Percentiles rank a stretch among this genome's conserved stretches.
These are phyloP conservation scores for Gallinago jamesoni DNA, from an alignment of 2,113 vertebrate species.

Conservation along the genomic window DNA sequence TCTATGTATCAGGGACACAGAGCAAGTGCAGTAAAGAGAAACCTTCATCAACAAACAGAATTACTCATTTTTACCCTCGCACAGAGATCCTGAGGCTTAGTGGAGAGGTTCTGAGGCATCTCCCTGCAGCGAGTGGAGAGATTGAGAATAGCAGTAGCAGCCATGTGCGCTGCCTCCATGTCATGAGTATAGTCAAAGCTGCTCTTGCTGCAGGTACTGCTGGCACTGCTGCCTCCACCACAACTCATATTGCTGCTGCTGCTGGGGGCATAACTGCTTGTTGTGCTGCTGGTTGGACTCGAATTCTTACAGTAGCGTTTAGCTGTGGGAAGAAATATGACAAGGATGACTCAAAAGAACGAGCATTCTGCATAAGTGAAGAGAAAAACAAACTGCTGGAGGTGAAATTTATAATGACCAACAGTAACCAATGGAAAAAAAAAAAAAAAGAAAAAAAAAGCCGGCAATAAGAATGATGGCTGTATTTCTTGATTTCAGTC, in stretches of 20 bases:
- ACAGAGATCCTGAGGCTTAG: slow-evolving; percentile 94
- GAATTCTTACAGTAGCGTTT: slow-evolving; percentile 98
- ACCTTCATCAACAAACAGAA: slow-evolving; percentile 19
- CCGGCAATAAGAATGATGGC: slow-evolving; percentile 10
- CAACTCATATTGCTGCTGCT: slow-evolving; percentile 95
- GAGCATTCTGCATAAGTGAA: slow-evolving; percentile 36
- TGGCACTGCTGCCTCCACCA: slow-evolving; percentile 94
- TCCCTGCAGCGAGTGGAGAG: slow-evolving; percentile 98
- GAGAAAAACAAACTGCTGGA: slow-evolving; percentile 63
- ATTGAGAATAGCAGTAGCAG: slow-evolving; percentile 98
- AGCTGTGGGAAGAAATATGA: slow-evolving; percentile 81
- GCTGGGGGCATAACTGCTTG: slow-evolving; percentile 97
- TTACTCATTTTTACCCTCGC: slow-evolving; percentile 82
- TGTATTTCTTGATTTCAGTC: slow-evolving; percentile 58
- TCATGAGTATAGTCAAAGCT: slow-evolving; percentile 99
- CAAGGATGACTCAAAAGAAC: slow-evolving; percentile 69
- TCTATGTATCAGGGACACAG: background rate
- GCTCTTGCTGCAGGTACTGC: slow-evolving; percentile 99
- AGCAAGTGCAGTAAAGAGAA: slow-evolving; percentile 23
- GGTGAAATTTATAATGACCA: slow-evolving; percentile 61
- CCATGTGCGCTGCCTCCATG: slow-evolving; percentile 99
- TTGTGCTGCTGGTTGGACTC: slow-evolving; percentile 96
- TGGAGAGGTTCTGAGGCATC: slow-evolving; percentile 94
- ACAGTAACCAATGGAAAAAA: background rate
- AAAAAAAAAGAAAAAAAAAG: background rate